Conservation (phyloP, 1,140 invertebrate genomes). For the Dreissena rostriformis region DNA sequence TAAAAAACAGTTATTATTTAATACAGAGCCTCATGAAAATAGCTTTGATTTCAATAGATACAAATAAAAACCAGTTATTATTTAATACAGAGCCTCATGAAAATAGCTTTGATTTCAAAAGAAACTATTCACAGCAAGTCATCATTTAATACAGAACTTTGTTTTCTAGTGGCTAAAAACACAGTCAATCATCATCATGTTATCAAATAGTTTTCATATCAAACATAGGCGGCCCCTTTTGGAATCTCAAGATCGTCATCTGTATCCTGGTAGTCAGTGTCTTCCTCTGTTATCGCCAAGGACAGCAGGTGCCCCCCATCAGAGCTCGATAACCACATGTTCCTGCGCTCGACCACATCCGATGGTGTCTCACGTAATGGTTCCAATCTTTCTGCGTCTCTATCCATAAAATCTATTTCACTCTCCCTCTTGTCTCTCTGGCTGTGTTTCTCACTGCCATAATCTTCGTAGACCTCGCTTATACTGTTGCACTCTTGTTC, state of each 20-base stretch:
- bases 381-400: no score
- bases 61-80: no score
- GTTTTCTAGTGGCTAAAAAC: no score
- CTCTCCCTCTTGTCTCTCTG: background rate
- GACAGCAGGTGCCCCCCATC: slow-evolving; percentile 36
- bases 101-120: no score
- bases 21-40: no score
- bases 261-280: slow-evolving; percentile 48
- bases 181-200: no score
- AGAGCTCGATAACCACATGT: slow-evolving; percentile 32
- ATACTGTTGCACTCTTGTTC: background rate
- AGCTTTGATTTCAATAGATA: no score
- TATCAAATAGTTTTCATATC: background rate
- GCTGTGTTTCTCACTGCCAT: slow-evolving; percentile 8
- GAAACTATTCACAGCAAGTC: no score
- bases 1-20: no score
- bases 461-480: background rate
- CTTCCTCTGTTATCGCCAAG: slow-evolving; percentile 45
- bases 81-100: no score
- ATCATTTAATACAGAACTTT: no score
- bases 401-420: background rate
- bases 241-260: slow-evolving; percentile 20
- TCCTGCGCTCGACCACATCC: slow-evolving; percentile 22
- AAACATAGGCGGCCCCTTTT: slow-evolving; percentile 36
- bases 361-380: background rate